These are phyloP conservation scores for Coturnix japonica DNA, from an alignment of 2,113 vertebrate species.

Conservation along the genomic window DNA sequence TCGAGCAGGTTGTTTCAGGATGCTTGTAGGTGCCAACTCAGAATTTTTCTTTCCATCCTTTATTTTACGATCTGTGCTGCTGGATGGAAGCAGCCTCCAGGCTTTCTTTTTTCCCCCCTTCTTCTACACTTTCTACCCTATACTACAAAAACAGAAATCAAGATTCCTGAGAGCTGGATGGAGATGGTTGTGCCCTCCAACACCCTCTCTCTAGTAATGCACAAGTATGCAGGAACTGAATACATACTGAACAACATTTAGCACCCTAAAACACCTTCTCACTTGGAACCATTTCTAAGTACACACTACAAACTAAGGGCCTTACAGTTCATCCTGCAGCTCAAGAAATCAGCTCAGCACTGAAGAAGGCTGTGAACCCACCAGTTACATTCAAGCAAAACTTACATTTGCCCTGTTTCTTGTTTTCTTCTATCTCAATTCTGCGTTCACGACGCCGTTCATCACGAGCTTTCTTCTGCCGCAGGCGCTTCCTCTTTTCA, in stretches of 20 bases:
- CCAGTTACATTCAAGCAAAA: not conserved
- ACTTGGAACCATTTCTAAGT: not conserved
- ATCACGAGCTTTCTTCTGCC: slow-evolving; percentile 95
- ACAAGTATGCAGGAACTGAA: not conserved
- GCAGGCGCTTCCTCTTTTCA: slow-evolving; percentile 90
- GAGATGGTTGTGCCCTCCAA: not conserved
- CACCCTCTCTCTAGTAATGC: not conserved
- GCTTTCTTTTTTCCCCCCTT: not conserved
- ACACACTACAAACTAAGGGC: not conserved
- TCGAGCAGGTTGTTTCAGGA: slow-evolving; percentile 33
- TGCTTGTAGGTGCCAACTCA: slow-evolving; percentile 20
- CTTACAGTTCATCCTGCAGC: not conserved
- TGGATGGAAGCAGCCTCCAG: not conserved
- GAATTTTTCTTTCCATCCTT: slow-evolving; percentile 1
- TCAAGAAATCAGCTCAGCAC: not conserved
- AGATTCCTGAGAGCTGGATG: not conserved
- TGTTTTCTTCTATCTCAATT: slow-evolving; percentile 97
- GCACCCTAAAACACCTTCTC: not conserved
- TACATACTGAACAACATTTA: not conserved
- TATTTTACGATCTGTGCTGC: not conserved
- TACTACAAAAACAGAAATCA: slow-evolving; percentile 10
- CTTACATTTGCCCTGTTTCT: slow-evolving; percentile 97
- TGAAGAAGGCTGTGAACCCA: not conserved
- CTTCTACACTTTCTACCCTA: not conserved
- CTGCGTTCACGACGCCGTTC: slow-evolving; percentile 92